Conservation (phyloP, 1,140 invertebrate species). For the Polypedilum vanderplanki region DNA sequence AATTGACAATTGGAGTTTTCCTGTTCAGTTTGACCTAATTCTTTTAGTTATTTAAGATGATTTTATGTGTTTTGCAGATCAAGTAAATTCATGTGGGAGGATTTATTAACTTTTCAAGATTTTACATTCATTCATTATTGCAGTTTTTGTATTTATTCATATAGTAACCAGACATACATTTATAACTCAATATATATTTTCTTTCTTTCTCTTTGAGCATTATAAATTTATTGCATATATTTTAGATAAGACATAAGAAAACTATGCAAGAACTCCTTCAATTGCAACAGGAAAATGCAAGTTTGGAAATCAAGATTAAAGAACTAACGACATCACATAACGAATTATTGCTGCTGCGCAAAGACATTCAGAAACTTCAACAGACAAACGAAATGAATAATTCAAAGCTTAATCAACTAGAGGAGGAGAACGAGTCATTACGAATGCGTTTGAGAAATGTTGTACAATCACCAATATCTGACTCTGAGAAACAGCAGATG, state of each 20-base stretch:
- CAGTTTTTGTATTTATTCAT: background rate
- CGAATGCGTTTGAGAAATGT: conserved; percentile 66
- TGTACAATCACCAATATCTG: conserved; percentile 69
- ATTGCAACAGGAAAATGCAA: conserved; percentile 47
- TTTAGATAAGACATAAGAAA: conserved; percentile 35
- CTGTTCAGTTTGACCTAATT: background rate
- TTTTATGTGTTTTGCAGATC: background rate
- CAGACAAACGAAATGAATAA: conserved; percentile 33
- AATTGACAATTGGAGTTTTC: conserved; percentile 23
- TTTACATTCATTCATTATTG: background rate
- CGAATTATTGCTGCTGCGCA: conserved; percentile 46
- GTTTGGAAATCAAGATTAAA: conserved; percentile 47
- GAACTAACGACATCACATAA: conserved; percentile 46
- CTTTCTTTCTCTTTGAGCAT: background rate
- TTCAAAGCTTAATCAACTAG: conserved; percentile 44
- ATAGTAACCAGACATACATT: background rate
- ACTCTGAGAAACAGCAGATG: conserved; percentile 71
- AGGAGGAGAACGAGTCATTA: conserved; percentile 66
- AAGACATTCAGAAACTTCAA: conserved; percentile 47
- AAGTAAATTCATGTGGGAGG: background rate
- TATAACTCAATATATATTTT: background rate
- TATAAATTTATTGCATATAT: background rate
- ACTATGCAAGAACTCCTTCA: conserved; percentile 42
- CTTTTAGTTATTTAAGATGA: conserved; percentile 31
- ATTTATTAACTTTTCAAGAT: background rate